phyloP scores from a whole-genome alignment of 2,888 invertebrate species.

The Himalopsyche japonica region DNA sequence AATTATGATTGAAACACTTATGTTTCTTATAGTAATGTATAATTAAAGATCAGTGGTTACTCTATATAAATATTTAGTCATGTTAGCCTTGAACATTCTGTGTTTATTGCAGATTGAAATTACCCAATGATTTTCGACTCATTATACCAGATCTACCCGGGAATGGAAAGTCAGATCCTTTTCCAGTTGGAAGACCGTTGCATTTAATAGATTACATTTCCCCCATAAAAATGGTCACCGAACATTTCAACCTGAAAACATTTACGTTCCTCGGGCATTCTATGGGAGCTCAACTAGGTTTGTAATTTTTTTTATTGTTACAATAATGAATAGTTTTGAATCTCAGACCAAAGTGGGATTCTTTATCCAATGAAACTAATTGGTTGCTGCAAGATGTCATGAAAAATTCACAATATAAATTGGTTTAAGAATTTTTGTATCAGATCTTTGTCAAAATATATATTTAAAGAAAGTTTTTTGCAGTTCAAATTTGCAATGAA shows the following conservation, averaged over 20 bases:
- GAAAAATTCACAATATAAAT: too few relatives aligned
- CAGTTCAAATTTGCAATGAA: too few relatives aligned
- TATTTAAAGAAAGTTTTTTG: too few relatives aligned
- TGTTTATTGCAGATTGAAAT: background rate
- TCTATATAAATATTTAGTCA: too few relatives aligned
- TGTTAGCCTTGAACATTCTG: background rate
- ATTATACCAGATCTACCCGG: slow-evolving; percentile 60
- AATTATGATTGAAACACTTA: too few relatives aligned
- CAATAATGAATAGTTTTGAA: background rate
- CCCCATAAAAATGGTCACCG: slow-evolving; percentile 47
- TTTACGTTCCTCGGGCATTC: slow-evolving; percentile 51
- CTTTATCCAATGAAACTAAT: background rate
- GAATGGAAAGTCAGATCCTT: slow-evolving; percentile 62
- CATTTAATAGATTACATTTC: slow-evolving; percentile 52
- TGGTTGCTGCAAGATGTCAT: too few relatives aligned
- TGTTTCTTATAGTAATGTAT: too few relatives aligned
- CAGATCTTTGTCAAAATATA: too few relatives aligned
- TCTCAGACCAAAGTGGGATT: background rate
- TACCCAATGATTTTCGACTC: slow-evolving; percentile 13
- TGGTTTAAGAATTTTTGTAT: too few relatives aligned
- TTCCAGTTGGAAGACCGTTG: slow-evolving; percentile 53
- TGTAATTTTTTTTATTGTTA: too few relatives aligned
- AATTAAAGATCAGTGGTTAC: too few relatives aligned
- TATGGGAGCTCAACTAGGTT: slow-evolving; percentile 49
- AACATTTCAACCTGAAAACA: slow-evolving; percentile 51